A percentile compares a stretch with the other conserved stretches of the same genome.
phyloP scores from a whole-genome alignment of 2,888 invertebrate genomes.

The Chirona hameri region DNA sequence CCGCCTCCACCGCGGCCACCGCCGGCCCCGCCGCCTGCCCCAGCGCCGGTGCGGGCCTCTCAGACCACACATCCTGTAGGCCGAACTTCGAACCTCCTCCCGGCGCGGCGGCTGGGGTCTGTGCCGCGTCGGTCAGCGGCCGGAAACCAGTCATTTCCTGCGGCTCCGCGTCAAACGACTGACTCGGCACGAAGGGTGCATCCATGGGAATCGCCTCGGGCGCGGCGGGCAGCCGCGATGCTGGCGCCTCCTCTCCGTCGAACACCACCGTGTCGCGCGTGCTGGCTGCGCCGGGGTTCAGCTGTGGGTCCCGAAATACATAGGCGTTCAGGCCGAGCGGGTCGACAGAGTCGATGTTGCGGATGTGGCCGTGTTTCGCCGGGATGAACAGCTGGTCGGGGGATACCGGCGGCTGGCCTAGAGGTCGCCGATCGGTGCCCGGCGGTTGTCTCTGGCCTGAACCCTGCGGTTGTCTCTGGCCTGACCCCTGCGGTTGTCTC shows the following conservation, averaged over 20 bases:
- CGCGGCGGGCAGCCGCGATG: not conserved
- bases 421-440: not conserved
- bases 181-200: not conserved
- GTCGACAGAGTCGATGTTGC: not conserved
- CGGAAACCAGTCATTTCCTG: not conserved
- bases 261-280: not conserved
- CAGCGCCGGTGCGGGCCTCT: not conserved
- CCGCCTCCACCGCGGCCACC: not conserved
- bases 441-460: not conserved
- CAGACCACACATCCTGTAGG: not conserved
- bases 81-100: not conserved
- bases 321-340: conserved; percentile 3
- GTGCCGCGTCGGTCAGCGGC: not conserved
- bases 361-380: conserved; percentile 7
- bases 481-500: too few relatives aligned
- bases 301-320: conserved; percentile 4
- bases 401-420: not conserved
- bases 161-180: not conserved
- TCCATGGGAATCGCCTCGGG: not conserved
- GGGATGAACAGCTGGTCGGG: not conserved
- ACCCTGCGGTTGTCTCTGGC: too few relatives aligned
- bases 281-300: not conserved
- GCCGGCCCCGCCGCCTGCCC: not conserved
- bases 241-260: not conserved
- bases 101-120: not conserved